These are phyloP conservation scores for Labeo rohita DNA, from an alignment of 2,113 vertebrate species.

Conservation along the genomic window DNA sequence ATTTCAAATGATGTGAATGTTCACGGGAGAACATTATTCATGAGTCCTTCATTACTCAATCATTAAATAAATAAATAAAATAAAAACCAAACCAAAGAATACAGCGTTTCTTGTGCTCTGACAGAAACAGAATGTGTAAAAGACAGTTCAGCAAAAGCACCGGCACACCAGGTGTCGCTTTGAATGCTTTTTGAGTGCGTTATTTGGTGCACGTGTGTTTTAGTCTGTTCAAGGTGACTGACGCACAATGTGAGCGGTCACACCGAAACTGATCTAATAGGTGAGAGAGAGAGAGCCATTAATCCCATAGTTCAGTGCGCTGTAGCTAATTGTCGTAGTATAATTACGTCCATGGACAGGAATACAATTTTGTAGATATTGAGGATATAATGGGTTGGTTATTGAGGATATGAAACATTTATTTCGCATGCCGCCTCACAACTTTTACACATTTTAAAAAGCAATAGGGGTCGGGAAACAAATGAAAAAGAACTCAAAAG, in stretches of 20 bases:
- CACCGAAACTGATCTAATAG: not conserved
- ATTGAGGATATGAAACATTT: conserved; percentile 17
- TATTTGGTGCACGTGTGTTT: not conserved
- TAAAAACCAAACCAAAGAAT: conserved; percentile 1
- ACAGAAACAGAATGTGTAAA: not conserved
- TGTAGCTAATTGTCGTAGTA: conserved; percentile 46
- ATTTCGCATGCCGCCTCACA: not conserved
- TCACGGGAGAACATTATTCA: conserved; percentile 60
- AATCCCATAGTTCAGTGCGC: conserved; percentile 34
- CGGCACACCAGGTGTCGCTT: not conserved
- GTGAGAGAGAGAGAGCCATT: conserved; percentile 44
- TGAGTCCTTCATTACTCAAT: conserved; percentile 64
- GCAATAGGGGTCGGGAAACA: conserved; percentile 4
- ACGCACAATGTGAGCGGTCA: conserved; percentile 7
- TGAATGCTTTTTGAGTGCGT: not conserved
- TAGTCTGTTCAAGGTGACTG: not conserved
- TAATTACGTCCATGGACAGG: conserved; percentile 22
- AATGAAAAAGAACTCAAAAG: not conserved
- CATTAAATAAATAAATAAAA: conserved; percentile 59
- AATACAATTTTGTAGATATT: conserved; percentile 24
- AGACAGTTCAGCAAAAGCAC: not conserved
- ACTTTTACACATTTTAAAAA: conserved; percentile 5
- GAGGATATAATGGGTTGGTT: conserved; percentile 6
- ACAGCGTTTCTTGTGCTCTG: not conserved
- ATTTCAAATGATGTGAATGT: conserved; percentile 63